Conservation (phyloP, 2,113 vertebrate species). For the Hyaena hyaena region DNA sequence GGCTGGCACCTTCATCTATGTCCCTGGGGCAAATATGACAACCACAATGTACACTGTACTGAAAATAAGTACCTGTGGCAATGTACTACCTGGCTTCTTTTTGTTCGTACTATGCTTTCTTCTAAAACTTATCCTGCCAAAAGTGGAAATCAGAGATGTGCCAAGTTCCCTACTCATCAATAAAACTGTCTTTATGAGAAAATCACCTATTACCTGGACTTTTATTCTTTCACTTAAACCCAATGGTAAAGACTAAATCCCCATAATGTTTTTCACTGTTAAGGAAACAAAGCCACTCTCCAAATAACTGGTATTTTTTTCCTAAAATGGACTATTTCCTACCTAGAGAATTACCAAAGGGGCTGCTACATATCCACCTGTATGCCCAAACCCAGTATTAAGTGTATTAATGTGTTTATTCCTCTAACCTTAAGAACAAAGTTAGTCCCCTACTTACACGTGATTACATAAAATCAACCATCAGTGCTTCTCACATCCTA, state of each 20-base stretch:
- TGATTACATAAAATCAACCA: neutral
- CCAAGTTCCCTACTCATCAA: neutral
- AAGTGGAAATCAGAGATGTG: neutral
- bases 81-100: neutral
- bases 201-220: neutral
- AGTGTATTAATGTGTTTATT: neutral
- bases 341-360: neutral
- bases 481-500: neutral
- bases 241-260: neutral
- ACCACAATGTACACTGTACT: neutral
- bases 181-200: neutral
- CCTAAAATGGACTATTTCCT: neutral
- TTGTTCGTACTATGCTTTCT: neutral
- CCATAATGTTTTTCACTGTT: neutral
- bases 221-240: neutral
- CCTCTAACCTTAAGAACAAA: neutral
- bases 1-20: neutral
- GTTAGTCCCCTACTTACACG: neutral
- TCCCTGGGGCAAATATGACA: neutral
- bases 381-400: neutral
- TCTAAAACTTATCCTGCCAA: neutral
- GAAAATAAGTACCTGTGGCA: neutral
- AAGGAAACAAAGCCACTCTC: slow-evolving; percentile 27
- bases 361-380: neutral
- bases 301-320: neutral